Base-by-base conservation (phyloP, 2,888 invertebrate genomes). In the Agrotis puta region DNA sequence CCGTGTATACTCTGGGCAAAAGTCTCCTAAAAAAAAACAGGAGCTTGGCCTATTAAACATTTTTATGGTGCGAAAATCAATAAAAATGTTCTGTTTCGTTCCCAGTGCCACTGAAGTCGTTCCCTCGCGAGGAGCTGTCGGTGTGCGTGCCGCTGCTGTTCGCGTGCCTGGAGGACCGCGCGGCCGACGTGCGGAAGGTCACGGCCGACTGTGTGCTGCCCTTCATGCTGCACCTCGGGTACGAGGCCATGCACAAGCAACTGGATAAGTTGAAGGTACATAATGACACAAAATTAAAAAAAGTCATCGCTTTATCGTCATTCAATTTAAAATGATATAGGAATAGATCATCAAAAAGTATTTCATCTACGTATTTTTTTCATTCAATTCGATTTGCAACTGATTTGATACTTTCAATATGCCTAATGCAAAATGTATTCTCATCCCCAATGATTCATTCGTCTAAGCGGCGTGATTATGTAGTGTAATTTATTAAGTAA, bases 191-290 rank as follows among this genome's bases (percentile, higher is more conserved):
- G 6, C 97, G 99, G 16, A 99, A 98, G 90, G 98, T 98, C 87
- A 98, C 99, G 2, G 98, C 98, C 67, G 99, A 99, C 89, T 98
- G 98, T 54, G 97, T 99, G 50, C 94, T 99, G 56, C 99, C 99
- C 4, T 97, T 99, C 86, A 99, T 99, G 99, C 97, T 99, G 79
- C 99, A 99, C 90, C 95, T 98, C 11, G 98, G 99, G 1, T 99
- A 98, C 87, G 98, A 98, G 64, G 87, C 96, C 14, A 98, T 98
- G 98, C 95, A 96, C 69, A 97, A 97, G 81, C 97, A 97, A 75
- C 96, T 98, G 1, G 97, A 98, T 77, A 98, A 98, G 90, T 91
- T 98, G 7, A 98, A 98, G 97, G 98, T 56, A 27, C 27, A 33
- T n/a, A n/a, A n/a, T n/a, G n/a, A n/a, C n/a, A n/a, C n/a, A n/a